These are phyloP conservation scores for Drosophila mauritiana DNA, from an alignment of 1,140 invertebrate species.

Conservation along the genomic window DNA sequence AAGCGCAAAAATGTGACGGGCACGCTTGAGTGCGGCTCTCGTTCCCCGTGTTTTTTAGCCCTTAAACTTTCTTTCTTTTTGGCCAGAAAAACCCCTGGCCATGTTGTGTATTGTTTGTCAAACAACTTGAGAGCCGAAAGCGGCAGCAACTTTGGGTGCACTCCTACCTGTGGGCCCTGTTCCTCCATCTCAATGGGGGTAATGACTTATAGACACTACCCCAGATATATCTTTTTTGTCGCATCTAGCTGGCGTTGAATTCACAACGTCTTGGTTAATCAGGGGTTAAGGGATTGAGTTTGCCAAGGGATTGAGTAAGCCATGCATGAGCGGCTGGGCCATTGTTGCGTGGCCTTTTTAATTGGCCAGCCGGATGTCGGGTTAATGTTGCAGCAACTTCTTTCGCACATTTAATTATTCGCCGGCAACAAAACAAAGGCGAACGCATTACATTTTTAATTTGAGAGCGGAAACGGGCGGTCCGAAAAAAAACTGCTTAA, in stretches of 20 bases:
- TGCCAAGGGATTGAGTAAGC: slow-evolving; percentile 31
- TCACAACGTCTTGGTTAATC: slow-evolving; percentile 35
- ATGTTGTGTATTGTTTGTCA: slow-evolving; percentile 73
- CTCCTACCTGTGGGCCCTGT: slow-evolving; percentile 45
- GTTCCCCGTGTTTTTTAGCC: slow-evolving; percentile 13
- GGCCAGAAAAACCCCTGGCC: slow-evolving; percentile 20
- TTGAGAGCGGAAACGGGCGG: slow-evolving; percentile 31
- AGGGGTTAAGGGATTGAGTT: slow-evolving; percentile 4
- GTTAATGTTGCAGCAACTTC: slow-evolving; percentile 49
- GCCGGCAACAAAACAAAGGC: slow-evolving; percentile 51
- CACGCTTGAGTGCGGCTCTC: slow-evolving; percentile 68
- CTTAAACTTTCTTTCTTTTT: slow-evolving; percentile 12
- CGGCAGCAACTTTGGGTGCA: slow-evolving; percentile 12
- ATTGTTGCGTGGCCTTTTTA: slow-evolving; percentile 80
- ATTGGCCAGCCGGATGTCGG: slow-evolving; percentile 60
- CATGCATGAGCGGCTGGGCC: slow-evolving; percentile 67
- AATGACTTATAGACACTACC: slow-evolving; percentile 68
- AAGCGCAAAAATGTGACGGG: slow-evolving; percentile 78
- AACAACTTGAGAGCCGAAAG: slow-evolving; percentile 71
- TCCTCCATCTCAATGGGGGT: slow-evolving; percentile 57
- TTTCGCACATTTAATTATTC: slow-evolving; percentile 73
- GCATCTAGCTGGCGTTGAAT: slow-evolving; percentile 14
- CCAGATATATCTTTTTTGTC: slow-evolving; percentile 32
- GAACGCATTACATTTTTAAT: slow-evolving; percentile 76
- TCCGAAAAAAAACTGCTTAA: slow-evolving; percentile 65